phyloP scores from a whole-genome alignment of 2,888 invertebrate species.

The Thelaira solivaga region DNA sequence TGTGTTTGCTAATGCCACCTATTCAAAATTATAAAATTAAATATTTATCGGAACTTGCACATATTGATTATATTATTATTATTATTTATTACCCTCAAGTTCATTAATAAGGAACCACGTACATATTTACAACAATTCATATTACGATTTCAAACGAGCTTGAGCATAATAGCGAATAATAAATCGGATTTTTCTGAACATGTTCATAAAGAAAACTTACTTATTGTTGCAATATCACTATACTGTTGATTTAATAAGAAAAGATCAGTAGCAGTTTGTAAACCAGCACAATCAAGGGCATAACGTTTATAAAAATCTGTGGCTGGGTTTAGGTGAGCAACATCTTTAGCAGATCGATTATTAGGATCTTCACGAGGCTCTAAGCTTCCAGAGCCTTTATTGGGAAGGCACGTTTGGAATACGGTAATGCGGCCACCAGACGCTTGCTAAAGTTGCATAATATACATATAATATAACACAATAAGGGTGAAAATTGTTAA shows the following conservation, averaged over 20 bases:
- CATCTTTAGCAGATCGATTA: constrained; percentile 88
- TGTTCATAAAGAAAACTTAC: constrained; percentile 78
- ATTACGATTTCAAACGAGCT: too few species aligned
- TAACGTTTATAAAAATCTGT: constrained; percentile 98
- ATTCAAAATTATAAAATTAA: neutral
- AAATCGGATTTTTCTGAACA: too few species aligned
- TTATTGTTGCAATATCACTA: constrained; percentile 94
- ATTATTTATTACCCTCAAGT: too few species aligned
- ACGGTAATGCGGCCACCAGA: constrained; percentile 97
- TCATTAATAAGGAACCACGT: too few species aligned
- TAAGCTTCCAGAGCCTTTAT: constrained; percentile 91
- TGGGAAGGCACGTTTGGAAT: constrained; percentile 93
- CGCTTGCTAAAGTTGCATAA: constrained; percentile 80
- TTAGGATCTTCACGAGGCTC: constrained; percentile 91
- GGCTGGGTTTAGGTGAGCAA: constrained; percentile 92
- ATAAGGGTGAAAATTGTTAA: too few species aligned
- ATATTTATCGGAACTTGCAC: neutral
- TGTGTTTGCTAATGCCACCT: constrained; percentile 96
- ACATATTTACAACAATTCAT: too few species aligned
- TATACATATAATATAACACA: neutral
- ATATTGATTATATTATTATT: constrained; percentile 82
- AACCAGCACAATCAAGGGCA: constrained; percentile 96
- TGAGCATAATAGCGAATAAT: too few species aligned
- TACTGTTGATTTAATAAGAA: constrained; percentile 96
- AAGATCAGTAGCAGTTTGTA: constrained; percentile 96